Conservation (phyloP, 2,113 vertebrate species). For the Edolisoma coerulescens region DNA sequence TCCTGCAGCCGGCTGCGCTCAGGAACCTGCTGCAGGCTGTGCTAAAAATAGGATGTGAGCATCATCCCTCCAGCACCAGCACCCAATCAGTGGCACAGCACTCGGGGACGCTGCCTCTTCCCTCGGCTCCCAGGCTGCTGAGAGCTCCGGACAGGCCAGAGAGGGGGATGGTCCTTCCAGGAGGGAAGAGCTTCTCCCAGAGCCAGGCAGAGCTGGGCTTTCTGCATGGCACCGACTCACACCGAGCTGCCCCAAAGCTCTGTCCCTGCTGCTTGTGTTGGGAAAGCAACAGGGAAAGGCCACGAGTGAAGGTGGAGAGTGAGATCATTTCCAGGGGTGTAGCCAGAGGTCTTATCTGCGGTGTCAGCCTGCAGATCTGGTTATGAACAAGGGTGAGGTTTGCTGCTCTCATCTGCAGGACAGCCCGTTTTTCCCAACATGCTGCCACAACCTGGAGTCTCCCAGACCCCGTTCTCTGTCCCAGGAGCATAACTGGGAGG, state of each 20-base stretch:
- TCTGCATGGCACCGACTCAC: accelerated
- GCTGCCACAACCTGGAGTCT: neutral
- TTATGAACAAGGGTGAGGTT: neutral
- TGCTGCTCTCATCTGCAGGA: neutral
- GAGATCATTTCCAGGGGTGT: neutral
- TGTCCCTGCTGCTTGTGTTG: neutral
- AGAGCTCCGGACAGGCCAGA: neutral
- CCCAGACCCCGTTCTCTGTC: neutral
- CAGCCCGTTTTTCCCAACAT: accelerated
- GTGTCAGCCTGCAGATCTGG: neutral
- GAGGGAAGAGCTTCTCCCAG: neutral
- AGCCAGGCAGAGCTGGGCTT: neutral
- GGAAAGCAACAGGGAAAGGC: neutral
- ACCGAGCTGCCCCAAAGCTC: neutral
- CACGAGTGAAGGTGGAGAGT: neutral
- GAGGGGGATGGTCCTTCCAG: neutral
- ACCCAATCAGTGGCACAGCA: neutral
- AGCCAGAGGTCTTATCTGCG: neutral
- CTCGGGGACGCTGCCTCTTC: neutral
- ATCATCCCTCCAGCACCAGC: constrained; percentile 19
- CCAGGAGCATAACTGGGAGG: neutral
- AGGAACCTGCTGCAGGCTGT: constrained; percentile 29
- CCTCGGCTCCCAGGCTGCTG: neutral
- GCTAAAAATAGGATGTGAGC: constrained; percentile 59
- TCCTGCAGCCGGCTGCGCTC: constrained; percentile 3